These are phyloP conservation scores for Xiphias gladius DNA, from an alignment of 2,113 vertebrate species.

Conservation along the genomic window DNA sequence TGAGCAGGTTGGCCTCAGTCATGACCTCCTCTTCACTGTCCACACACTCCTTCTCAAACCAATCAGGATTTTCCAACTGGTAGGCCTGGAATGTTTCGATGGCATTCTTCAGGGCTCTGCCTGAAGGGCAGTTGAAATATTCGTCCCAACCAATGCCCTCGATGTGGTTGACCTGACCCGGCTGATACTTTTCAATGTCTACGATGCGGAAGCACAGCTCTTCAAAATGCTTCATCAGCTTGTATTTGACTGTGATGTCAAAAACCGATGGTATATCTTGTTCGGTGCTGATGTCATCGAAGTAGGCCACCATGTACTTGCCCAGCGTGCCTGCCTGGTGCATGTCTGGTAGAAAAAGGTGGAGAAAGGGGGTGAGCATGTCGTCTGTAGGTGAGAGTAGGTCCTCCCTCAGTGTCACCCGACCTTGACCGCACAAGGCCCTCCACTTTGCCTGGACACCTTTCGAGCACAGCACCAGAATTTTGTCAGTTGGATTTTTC, in stretches of 20 bases:
- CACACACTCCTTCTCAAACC: conserved; percentile 90
- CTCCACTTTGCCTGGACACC: conserved; percentile 95
- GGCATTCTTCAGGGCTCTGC: conserved; percentile 86
- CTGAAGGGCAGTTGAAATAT: conserved; percentile 86
- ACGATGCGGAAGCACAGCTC: conserved; percentile 94
- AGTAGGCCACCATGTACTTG: conserved; percentile 94
- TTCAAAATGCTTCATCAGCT: conserved; percentile 93
- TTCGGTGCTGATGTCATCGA: conserved; percentile 87
- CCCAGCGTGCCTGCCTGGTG: conserved; percentile 89
- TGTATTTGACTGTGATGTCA: conserved; percentile 88
- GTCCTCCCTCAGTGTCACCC: conserved; percentile 87
- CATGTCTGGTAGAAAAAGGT: conserved; percentile 92
- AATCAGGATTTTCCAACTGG: conserved; percentile 87
- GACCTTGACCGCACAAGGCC: conserved; percentile 87
- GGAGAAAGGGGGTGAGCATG: conserved; percentile 92
- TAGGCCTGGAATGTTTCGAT: conserved; percentile 86
- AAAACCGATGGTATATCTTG: conserved; percentile 91
- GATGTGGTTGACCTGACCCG: conserved; percentile 87
- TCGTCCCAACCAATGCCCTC: conserved; percentile 86
- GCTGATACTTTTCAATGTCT: conserved; percentile 92
- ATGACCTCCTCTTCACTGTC: conserved; percentile 72
- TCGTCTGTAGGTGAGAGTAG: conserved; percentile 85
- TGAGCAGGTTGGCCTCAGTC: conserved; percentile 32
- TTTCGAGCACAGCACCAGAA: conserved; percentile 92
- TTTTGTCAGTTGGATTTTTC: conserved; percentile 86